phyloP scores from a whole-genome alignment of 2,888 invertebrate species.

The Aporophyla nigra region DNA sequence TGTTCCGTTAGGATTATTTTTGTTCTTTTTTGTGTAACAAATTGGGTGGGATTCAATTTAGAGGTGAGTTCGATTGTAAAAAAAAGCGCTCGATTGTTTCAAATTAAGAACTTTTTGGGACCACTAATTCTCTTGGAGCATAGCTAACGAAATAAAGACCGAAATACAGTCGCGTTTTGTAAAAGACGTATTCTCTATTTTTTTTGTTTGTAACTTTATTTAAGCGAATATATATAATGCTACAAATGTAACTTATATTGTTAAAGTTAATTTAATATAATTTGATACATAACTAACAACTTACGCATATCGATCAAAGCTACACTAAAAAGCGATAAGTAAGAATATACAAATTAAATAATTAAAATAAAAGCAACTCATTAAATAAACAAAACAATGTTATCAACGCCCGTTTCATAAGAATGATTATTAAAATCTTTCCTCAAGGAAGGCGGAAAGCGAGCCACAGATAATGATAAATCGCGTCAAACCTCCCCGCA shows the following conservation, averaged over 20 bases:
- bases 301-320: background rate
- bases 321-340: background rate
- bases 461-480: slow-evolving; percentile 70
- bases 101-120: slow-evolving; percentile 72
- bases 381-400: slow-evolving; percentile 22
- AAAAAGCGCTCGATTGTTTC: slow-evolving; percentile 74
- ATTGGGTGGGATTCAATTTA: slow-evolving; percentile 84
- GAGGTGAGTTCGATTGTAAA: slow-evolving; percentile 78
- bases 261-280: background rate
- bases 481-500: slow-evolving; percentile 80
- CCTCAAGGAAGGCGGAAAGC: slow-evolving; percentile 60
- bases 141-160: slow-evolving; percentile 43
- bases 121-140: slow-evolving; percentile 51
- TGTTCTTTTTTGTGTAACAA: slow-evolving; percentile 85
- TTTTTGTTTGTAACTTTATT: slow-evolving; percentile 2
- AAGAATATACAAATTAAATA: background rate
- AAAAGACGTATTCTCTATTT: background rate
- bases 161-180: slow-evolving; percentile 19
- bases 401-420: slow-evolving; percentile 49
- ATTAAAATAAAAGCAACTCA: slow-evolving; percentile 9
- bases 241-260: background rate
- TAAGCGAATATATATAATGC: background rate
- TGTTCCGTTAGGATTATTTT: slow-evolving; percentile 87
- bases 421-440: slow-evolving; percentile 59
- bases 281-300: background rate